phyloP scores from a whole-genome alignment of 2,113 vertebrate species.

The Platysteira castanea region DNA sequence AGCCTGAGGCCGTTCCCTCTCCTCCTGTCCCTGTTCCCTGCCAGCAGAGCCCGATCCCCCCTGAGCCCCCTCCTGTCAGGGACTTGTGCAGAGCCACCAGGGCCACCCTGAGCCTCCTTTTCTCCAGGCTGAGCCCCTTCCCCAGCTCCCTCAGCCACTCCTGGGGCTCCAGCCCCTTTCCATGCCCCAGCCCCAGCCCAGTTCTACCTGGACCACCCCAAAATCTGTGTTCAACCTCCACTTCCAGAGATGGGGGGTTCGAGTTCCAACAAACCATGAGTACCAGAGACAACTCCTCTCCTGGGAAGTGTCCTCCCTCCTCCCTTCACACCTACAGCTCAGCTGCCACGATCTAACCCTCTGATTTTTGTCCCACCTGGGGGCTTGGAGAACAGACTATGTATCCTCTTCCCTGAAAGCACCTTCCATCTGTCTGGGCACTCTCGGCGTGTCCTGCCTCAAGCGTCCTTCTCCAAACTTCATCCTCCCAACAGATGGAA shows the following conservation, averaged over 20 bases:
- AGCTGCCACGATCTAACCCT: background rate
- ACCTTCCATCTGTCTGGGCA: background rate
- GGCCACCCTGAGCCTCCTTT: background rate
- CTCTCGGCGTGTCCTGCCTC: background rate
- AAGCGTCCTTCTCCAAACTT: background rate
- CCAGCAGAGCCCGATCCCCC: background rate
- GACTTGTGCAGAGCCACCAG: background rate
- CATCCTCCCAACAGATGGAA: background rate
- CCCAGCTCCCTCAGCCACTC: rapidly evolving
- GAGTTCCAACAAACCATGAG: background rate
- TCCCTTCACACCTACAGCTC: background rate
- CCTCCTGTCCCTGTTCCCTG: background rate
- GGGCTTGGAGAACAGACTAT: background rate
- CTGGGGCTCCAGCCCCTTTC: background rate
- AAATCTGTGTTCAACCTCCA: background rate
- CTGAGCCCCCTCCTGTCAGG: background rate
- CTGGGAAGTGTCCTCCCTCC: background rate
- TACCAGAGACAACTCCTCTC: background rate
- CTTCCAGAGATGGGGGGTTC: rapidly evolving
- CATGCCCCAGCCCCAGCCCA: background rate
- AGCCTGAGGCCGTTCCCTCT: background rate
- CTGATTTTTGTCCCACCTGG: background rate
- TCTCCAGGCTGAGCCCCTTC: background rate
- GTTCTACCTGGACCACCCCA: background rate
- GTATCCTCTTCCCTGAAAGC: background rate